These are phyloP conservation scores for Drosophila sp. DNA, from an alignment of 1,140 invertebrate genomes.

Conservation along the genomic window DNA sequence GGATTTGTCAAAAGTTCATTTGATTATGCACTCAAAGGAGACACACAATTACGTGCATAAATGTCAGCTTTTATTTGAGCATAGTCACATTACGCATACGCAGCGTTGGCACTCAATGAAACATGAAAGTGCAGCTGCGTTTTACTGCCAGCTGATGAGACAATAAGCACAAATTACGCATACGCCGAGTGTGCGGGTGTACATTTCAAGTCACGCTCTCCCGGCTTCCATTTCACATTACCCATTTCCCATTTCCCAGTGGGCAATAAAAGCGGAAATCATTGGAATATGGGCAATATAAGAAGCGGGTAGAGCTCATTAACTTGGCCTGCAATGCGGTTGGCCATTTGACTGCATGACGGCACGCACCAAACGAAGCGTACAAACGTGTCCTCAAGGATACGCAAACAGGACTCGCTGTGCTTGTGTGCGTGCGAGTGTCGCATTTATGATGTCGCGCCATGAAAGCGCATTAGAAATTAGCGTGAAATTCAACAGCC, in stretches of 20 bases:
- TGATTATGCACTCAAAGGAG: conserved; percentile 19
- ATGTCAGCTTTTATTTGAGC: conserved; percentile 3
- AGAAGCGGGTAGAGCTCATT: conserved; percentile 55
- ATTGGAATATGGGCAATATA: conserved; percentile 61
- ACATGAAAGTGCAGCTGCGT: conserved; percentile 3
- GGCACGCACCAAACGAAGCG: conserved; percentile 54
- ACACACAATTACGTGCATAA: conserved; percentile 8
- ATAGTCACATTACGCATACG: conserved; percentile 53
- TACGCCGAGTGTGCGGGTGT: conserved; percentile 42
- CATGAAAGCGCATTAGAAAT: conserved; percentile 64
- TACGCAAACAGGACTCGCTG: neutral
- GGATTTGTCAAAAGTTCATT: conserved; percentile 22
- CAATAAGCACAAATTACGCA: conserved; percentile 55
- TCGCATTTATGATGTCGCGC: conserved; percentile 62
- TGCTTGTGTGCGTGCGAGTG: conserved; percentile 19
- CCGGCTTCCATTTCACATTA: too few relatives aligned
- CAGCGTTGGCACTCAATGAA: conserved; percentile 22
- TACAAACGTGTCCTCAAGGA: conserved; percentile 26
- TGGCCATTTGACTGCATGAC: conserved; percentile 66
- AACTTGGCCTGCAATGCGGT: conserved; percentile 60
- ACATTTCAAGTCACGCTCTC: conserved; percentile 29
- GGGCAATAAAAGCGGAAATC: conserved; percentile 51
- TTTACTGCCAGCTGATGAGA: neutral
- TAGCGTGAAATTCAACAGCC: conserved; percentile 64
- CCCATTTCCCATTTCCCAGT: too few relatives aligned